A percentile compares a stretch with the other conserved stretches of the same genome.
phyloP scores from a whole-genome alignment of 1,140 invertebrate species.

The Orussus abietinus region DNA sequence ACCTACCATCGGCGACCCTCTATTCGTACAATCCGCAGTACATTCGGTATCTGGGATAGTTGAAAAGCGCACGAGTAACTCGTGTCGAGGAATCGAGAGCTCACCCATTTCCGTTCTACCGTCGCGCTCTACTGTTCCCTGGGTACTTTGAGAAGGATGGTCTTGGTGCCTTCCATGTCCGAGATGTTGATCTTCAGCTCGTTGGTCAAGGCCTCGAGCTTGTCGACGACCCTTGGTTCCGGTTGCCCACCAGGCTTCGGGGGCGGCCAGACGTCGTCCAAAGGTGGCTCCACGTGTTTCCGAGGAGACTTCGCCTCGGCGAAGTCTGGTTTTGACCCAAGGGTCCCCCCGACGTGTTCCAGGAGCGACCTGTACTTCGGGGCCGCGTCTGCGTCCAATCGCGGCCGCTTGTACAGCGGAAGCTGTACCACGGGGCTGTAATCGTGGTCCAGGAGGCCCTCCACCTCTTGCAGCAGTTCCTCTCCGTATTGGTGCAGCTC shows the following conservation, averaged over 20 bases:
- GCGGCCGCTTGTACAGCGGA: slow-evolving; percentile 38
- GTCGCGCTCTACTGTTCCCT: slow-evolving; percentile 40
- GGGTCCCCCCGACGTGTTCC: slow-evolving; percentile 26
- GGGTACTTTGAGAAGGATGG: slow-evolving; percentile 41
- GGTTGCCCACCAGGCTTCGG: slow-evolving; percentile 32
- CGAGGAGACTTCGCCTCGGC: slow-evolving; percentile 17
- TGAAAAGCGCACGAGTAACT: too few species aligned
- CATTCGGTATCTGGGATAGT: too few species aligned
- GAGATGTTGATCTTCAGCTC: slow-evolving; percentile 48
- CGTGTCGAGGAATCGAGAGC: too few species aligned
- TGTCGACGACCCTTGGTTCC: slow-evolving; percentile 27
- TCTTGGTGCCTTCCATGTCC: slow-evolving; percentile 38
- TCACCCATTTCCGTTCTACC: too few species aligned
- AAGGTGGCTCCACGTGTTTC: slow-evolving; percentile 45
- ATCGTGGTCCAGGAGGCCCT: slow-evolving; percentile 49
- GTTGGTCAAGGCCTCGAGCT: slow-evolving; percentile 35
- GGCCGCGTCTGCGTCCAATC: slow-evolving; percentile 28
- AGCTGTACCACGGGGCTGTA: slow-evolving; percentile 43
- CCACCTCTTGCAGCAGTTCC: slow-evolving; percentile 40
- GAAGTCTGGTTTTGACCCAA: slow-evolving; percentile 19
- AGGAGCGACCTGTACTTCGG: slow-evolving; percentile 22
- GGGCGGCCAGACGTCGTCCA: slow-evolving; percentile 50
- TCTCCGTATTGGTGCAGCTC: slow-evolving; percentile 49
- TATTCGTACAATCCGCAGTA: too few species aligned
- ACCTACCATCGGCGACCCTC: too few species aligned